phyloP scores from a whole-genome alignment of 2,113 vertebrate species.

The Tylochromis polylepis region DNA sequence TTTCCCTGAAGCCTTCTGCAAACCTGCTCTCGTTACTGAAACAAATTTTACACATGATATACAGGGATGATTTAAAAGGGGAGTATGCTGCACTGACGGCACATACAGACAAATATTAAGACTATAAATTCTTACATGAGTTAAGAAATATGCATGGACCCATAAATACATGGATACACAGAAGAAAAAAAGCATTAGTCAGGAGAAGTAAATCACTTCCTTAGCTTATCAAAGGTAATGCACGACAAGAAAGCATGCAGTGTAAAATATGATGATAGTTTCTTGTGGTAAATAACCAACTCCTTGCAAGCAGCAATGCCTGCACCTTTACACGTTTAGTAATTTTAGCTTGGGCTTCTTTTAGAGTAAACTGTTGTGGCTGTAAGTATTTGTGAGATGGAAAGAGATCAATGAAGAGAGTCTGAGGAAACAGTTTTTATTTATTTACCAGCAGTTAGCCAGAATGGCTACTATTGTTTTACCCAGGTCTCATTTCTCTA shows the following conservation, averaged over 20 bases:
- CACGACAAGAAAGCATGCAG: not conserved
- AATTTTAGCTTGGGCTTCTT: not conserved
- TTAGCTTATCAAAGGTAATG: not conserved
- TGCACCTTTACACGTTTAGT: not conserved
- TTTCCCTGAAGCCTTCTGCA: constrained; percentile 9
- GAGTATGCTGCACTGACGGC: not conserved
- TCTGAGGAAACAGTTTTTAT: not conserved
- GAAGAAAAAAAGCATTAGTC: not conserved
- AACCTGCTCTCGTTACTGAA: constrained; percentile 24
- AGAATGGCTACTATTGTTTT: not conserved
- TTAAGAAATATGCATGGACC: not conserved
- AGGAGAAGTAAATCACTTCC: not conserved
- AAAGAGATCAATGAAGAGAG: not conserved
- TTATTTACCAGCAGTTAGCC: not conserved
- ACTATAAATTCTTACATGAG: not conserved
- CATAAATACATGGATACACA: not conserved
- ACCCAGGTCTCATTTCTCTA: not conserved
- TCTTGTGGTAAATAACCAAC: not conserved
- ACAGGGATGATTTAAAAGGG: not conserved
- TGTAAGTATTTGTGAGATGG: not conserved
- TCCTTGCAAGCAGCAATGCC: not conserved
- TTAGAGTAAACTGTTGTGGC: not conserved
- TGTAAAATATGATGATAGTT: not conserved
- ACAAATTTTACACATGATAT: not conserved
- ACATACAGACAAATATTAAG: not conserved